Evolutionary conservation across 2,113 vertebrate genomes (phyloP).

Genomic region (Vulpes vulpes): DNA sequence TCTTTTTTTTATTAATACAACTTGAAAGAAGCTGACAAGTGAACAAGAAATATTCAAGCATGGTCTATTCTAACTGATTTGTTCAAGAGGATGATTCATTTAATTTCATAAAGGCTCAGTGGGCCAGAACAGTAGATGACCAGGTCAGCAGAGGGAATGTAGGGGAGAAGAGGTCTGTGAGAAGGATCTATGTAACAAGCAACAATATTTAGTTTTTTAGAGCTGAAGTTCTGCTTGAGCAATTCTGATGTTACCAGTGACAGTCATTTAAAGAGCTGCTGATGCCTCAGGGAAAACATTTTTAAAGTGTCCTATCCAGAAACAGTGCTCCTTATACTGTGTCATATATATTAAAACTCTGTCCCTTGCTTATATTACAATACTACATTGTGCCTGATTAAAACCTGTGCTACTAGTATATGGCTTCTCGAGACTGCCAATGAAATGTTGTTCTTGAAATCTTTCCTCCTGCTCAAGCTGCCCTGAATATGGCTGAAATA

Average conservation of each 20-base stretch:
- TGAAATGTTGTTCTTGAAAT: neutral
- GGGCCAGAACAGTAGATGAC: slow-evolving; percentile 80
- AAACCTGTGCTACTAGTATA: neutral
- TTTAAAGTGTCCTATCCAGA: slow-evolving; percentile 72
- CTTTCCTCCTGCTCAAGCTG: no score
- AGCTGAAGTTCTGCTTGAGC: slow-evolving; percentile 81
- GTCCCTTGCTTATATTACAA: slow-evolving; percentile 56
- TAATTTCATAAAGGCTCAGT: slow-evolving; percentile 81
- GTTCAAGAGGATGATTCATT: slow-evolving; percentile 82
- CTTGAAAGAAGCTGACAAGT: slow-evolving; percentile 78
- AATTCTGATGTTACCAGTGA: slow-evolving; percentile 75
- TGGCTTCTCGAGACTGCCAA: neutral
- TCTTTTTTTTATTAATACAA: slow-evolving; percentile 63
- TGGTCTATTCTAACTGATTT: slow-evolving; percentile 75
- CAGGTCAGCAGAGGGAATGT: slow-evolving; percentile 78
- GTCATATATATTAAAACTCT: slow-evolving; percentile 64
- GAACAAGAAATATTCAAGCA: slow-evolving; percentile 81
- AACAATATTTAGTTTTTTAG: slow-evolving; percentile 80
- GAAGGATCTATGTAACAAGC: slow-evolving; percentile 79
- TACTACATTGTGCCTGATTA: slow-evolving; percentile 59
- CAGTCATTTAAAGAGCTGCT: slow-evolving; percentile 79
- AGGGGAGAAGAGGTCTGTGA: slow-evolving; percentile 71
- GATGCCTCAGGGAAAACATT: slow-evolving; percentile 79
- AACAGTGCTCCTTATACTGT: slow-evolving; percentile 63
- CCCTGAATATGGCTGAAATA: no score